Evolutionary conservation across 2,888 invertebrate genomes (phyloP), one percentile per base, ranked within the genome.

Genomic region (Tenodera sinensis): DNA sequence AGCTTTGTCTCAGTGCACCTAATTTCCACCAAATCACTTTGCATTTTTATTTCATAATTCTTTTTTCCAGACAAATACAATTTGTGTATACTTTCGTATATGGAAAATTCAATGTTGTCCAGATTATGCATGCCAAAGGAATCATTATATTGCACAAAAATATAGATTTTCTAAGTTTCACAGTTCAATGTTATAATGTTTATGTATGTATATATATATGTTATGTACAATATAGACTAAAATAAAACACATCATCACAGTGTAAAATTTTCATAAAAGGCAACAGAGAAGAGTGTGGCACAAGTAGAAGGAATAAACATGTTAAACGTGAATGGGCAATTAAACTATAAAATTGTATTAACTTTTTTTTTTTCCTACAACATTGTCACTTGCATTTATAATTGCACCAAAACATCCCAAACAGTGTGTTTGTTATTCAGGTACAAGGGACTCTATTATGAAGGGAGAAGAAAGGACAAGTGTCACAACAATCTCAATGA

Each of bases 191-290:
- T 34, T 87, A 87, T 34, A 87, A 87, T 87, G 54, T 87, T 87
- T 28, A 71, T 86, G 81, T 85, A 85, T 85, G 54, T 84, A 28
- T n/a, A n/a, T 84, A 85, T 87, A 42, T 87, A 87, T 87, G 30
- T 84, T 87, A 87, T 83, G 27, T 87, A 87, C 87, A 87, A 34
- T 87, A 87, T 83, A 87, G 9, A 30, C 82, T 87, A 87, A 87
- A 87, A 87, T 87, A 82, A 87, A 87, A 87, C 87, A 87, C 87
- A 87, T 87, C 87, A 87, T 86, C 71, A 71, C 87, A 87, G 87
- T 87, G 87, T 87, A 27, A 30, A 28, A 9, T 84, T 87, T 81
- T 34, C 87, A 83, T 87, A 87, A 82, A 83, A 87, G 87, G 87
- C 87, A 87, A 87, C 87, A 87, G 87, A 87, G 83, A 81, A 30